These are phyloP conservation scores for Dicyrtomina minuta DNA, from an alignment of 2,888 invertebrate species.

Conservation along the genomic window DNA sequence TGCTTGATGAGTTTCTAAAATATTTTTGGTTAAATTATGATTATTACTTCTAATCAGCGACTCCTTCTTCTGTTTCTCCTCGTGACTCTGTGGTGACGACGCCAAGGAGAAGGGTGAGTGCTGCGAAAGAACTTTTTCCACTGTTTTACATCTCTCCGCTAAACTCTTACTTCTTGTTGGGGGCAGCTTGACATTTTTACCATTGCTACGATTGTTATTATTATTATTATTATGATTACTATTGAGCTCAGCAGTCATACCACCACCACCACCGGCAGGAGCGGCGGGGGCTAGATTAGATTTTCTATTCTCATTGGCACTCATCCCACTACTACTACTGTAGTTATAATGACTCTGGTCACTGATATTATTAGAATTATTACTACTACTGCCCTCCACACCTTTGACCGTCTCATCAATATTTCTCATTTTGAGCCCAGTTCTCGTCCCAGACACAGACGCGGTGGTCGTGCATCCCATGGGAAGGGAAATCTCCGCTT, in stretches of 20 bases:
- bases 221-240: background rate
- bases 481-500: background rate
- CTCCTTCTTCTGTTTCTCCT: slow-evolving; percentile 7
- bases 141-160: slow-evolving; percentile 47
- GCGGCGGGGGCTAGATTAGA: background rate
- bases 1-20: background rate
- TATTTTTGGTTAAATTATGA: background rate
- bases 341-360: background rate
- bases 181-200: background rate
- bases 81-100: slow-evolving; percentile 1
- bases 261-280: no score
- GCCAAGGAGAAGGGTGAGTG: background rate
- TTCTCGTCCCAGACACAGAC: background rate
- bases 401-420: background rate
- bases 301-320: slow-evolving; percentile 5
- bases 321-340: background rate
- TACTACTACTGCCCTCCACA: background rate
- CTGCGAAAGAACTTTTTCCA: slow-evolving; percentile 46
- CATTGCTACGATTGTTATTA: background rate
- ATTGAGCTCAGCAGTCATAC: background rate
- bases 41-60: background rate
- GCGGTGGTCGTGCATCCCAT: background rate
- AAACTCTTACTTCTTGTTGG: slow-evolving; percentile 43
- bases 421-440: background rate
- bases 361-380: background rate